Percentiles rank a stretch among this genome's conserved stretches.
Conservation (phyloP, 1,140 invertebrate species). For the Eubasilissa regina region DNA sequence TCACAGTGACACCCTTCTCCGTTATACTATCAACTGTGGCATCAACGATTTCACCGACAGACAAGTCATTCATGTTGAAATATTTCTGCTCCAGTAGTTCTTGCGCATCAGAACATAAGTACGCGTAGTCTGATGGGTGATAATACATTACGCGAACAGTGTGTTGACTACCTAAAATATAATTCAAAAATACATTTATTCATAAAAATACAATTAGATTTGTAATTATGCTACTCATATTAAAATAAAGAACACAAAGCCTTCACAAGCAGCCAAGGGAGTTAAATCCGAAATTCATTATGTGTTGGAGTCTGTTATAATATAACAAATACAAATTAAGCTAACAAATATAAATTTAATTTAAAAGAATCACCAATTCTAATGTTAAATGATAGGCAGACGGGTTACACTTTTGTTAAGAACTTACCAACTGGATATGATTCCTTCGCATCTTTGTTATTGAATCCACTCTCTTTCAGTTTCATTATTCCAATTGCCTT, state of each 20-base stretch:
- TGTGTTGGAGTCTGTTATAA: no score
- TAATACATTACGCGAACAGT: slow-evolving; percentile 75
- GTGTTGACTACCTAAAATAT: slow-evolving; percentile 67
- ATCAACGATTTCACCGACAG: slow-evolving; percentile 70
- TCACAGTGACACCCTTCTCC: slow-evolving; percentile 66
- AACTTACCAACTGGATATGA: slow-evolving; percentile 49
- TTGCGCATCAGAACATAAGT: slow-evolving; percentile 75
- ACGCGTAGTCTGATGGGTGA: slow-evolving; percentile 73
- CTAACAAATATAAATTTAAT: no score
- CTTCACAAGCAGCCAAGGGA: no score
- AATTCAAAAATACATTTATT: slow-evolving; percentile 5
- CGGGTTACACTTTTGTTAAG: background rate
- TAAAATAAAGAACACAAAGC: no score
- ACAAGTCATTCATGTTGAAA: slow-evolving; percentile 70
- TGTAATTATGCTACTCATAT: background rate
- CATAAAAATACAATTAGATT: background rate
- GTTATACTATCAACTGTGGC: slow-evolving; percentile 67
- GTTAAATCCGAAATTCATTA: no score
- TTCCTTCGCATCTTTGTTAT: slow-evolving; percentile 27
- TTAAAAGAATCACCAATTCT: no score
- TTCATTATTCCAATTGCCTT: slow-evolving; percentile 46
- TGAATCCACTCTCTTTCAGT: slow-evolving; percentile 1
- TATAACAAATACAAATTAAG: no score
- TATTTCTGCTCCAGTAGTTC: slow-evolving; percentile 70
- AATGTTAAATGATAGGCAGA: no score